Evolutionary conservation across 2,888 invertebrate genomes (phyloP).

Genomic region (Hedychridium roseum): DNA sequence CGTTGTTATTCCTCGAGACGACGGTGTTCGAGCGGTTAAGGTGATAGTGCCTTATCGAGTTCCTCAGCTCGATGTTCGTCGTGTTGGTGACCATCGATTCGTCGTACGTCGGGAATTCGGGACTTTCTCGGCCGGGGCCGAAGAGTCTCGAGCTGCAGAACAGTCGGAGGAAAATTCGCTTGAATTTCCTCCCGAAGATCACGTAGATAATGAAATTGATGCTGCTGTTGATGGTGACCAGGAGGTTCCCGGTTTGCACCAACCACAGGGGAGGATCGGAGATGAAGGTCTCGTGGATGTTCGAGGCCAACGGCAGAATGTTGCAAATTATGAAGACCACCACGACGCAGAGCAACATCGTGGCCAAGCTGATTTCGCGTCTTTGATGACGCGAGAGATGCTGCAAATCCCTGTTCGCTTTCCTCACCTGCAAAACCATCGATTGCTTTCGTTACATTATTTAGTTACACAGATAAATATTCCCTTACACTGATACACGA

Average conservation of each 20-base stretch:
- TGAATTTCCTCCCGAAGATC: constrained; percentile 97
- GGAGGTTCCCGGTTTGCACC: constrained; percentile 85
- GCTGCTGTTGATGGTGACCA: constrained; percentile 96
- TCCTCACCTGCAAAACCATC: constrained; percentile 72
- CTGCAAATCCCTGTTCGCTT: constrained; percentile 89
- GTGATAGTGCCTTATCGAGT: constrained; percentile 69
- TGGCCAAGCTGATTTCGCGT: constrained; percentile 92
- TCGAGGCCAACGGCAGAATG: constrained; percentile 84
- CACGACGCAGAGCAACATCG: constrained; percentile 94
- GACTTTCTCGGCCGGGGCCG: constrained; percentile 70
- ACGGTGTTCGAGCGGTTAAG: constrained; percentile 67
- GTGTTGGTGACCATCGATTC: constrained; percentile 81
- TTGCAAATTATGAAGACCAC: constrained; percentile 95
- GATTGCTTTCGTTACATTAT: not conserved
- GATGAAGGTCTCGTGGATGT: constrained; percentile 84
- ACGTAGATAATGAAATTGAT: constrained; percentile 98
- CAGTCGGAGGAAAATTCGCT: constrained; percentile 82
- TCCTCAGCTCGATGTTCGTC: constrained; percentile 72
- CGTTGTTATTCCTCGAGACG: constrained; percentile 58
- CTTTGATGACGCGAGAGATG: constrained; percentile 88
- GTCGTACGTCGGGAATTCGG: constrained; percentile 79
- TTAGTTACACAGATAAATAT: too few species aligned
- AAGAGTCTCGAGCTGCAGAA: constrained; percentile 73
- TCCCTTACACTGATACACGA: too few species aligned
- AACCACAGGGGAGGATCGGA: constrained; percentile 73